A percentile compares a stretch with the other conserved stretches of the same genome.
These are phyloP conservation scores for Steinernema hermaphroditum DNA, from an alignment of 2,888 invertebrate genomes.

Conservation along the genomic window DNA sequence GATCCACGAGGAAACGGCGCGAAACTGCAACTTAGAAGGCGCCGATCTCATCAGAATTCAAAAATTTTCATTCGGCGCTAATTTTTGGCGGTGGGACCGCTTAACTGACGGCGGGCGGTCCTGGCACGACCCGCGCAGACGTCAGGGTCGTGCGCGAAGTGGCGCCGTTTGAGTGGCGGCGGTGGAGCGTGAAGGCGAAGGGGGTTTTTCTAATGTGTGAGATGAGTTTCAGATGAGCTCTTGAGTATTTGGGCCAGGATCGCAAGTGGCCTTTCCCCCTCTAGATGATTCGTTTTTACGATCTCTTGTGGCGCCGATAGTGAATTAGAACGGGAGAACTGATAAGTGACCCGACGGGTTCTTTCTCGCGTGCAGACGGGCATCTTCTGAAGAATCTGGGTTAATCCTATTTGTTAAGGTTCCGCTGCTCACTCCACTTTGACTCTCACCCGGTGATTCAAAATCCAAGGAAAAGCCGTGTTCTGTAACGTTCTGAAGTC, in stretches of 20 bases:
- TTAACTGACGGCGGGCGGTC: not conserved
- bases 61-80: conserved; percentile 31
- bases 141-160: conserved; percentile 19
- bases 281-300: too few species aligned
- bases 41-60: not conserved
- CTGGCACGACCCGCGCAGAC: not conserved
- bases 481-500: too few species aligned
- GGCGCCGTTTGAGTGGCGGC: conserved; percentile 8
- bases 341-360: not conserved
- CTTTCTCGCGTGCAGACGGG: not conserved
- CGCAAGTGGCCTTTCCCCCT: too few species aligned
- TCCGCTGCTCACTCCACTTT: too few species aligned
- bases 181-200: not conserved
- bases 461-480: too few species aligned
- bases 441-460: too few species aligned
- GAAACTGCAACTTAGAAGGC: too few species aligned
- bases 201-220: not conserved
- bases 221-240: not conserved
- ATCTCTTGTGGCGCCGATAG: not conserved
- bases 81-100: not conserved
- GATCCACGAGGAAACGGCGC: too few species aligned
- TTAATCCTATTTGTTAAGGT: too few species aligned
- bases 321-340: not conserved
- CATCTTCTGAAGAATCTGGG: too few species aligned
- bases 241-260: too few species aligned